Evolutionary conservation across 2,888 invertebrate species (phyloP).

Genomic region (Xestia xanthographa): DNA sequence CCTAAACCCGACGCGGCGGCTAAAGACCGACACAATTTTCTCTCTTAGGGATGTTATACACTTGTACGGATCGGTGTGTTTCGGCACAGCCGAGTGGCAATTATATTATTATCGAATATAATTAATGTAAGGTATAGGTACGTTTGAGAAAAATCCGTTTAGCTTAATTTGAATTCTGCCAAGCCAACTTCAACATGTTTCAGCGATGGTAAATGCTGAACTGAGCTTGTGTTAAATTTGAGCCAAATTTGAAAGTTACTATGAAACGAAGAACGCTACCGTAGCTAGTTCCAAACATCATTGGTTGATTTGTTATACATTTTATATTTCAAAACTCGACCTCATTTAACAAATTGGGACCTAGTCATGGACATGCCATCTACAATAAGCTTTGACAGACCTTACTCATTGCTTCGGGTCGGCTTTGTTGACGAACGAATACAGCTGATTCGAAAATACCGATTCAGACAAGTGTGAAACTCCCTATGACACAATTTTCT

Average conservation of each 20-base stretch:
- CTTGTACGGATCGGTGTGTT: not conserved
- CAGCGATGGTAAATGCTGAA: no score
- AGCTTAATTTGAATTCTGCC: not conserved
- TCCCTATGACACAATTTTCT: constrained; percentile 19
- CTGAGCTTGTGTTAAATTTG: not conserved
- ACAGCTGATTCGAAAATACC: not conserved
- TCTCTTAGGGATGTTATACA: not conserved
- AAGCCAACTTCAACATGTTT: no score
- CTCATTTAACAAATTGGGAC: no score
- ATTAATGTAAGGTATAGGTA: not conserved
- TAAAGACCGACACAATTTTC: constrained; percentile 32
- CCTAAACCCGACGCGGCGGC: not conserved
- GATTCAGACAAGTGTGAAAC: not conserved
- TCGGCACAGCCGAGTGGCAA: not conserved
- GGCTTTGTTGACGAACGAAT: not conserved
- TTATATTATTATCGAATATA: no score
- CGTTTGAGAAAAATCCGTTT: no score
- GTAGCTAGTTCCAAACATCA: not conserved
- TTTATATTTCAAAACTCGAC: not conserved
- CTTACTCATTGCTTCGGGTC: not conserved
- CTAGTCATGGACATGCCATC: not conserved
- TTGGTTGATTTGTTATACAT: no score
- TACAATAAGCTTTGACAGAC: not conserved
- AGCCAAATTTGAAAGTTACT: not conserved
- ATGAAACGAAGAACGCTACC: not conserved